Evolutionary conservation across 2,888 invertebrate species (phyloP).

Genomic region (Microctonus hyperodae): DNA sequence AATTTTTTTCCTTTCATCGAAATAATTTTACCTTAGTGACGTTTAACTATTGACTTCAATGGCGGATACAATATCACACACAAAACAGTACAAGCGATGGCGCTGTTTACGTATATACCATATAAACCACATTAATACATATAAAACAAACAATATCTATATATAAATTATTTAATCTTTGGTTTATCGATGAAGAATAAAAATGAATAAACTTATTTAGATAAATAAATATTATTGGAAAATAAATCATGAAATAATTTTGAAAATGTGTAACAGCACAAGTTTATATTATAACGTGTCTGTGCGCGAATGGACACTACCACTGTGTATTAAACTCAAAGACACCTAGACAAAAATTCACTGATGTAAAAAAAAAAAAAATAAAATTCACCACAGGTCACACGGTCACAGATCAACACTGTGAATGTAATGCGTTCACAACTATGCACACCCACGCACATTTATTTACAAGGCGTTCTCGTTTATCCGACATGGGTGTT

Average conservation of each 20-base stretch:
- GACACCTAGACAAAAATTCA: slow-evolving; percentile 45
- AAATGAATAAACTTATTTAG: not conserved
- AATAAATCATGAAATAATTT: not conserved
- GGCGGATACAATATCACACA: no score
- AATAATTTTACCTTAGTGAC: no score
- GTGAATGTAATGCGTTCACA: not conserved
- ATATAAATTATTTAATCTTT: not conserved
- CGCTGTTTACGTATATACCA: no score
- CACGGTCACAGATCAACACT: slow-evolving; percentile 42
- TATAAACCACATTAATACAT: no score
- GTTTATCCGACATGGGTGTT: slow-evolving; percentile 2
- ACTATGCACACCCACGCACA: not conserved
- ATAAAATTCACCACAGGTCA: slow-evolving; percentile 54
- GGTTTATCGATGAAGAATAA: not conserved
- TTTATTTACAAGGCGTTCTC: not conserved
- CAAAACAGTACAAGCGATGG: no score
- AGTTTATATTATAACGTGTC: slow-evolving; percentile 47
- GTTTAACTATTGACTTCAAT: no score
- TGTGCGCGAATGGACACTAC: slow-evolving; percentile 44
- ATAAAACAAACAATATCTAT: not conserved
- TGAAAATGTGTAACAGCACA: not conserved
- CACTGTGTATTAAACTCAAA: slow-evolving; percentile 49
- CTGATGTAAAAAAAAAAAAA: no score
- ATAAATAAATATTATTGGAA: not conserved
- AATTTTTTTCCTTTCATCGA: no score